Conservation (phyloP, 2,888 invertebrate genomes). For the Sinopyrophorus schimmeli region DNA sequence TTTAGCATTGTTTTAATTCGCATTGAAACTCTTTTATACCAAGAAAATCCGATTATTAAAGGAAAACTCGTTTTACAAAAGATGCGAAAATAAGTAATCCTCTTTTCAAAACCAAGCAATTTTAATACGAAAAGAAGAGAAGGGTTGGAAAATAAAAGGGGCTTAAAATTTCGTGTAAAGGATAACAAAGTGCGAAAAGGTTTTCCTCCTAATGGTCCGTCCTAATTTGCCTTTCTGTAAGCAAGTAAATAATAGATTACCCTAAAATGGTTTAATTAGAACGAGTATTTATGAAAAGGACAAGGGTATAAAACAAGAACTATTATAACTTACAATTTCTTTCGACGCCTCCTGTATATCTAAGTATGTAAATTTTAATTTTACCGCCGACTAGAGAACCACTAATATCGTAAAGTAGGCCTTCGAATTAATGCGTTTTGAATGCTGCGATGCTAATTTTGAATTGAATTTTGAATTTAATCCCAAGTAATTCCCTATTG, state of each 20-base stretch:
- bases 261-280: slow-evolving; percentile 30
- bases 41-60: slow-evolving; percentile 12
- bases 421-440: no score
- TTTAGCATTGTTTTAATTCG: slow-evolving; percentile 11
- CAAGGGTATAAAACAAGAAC: slow-evolving; percentile 20
- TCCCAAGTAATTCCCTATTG: slow-evolving; percentile 9
- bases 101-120: slow-evolving; percentile 24
- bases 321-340: slow-evolving; percentile 20
- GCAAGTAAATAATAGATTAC: slow-evolving; percentile 35
- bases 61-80: slow-evolving; percentile 13
- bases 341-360: no score
- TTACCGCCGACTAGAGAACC: no score
- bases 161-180: slow-evolving; percentile 36
- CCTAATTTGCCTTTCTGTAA: slow-evolving; percentile 30
- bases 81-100: slow-evolving; percentile 18
- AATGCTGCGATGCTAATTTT: no score
- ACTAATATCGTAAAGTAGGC: no score
- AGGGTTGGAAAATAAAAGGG: slow-evolving; percentile 35
- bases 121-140: slow-evolving; percentile 34
- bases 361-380: slow-evolving; percentile 14
- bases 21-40: slow-evolving; percentile 11
- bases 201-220: slow-evolving; percentile 27
- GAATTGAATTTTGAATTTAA: background rate
- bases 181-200: slow-evolving; percentile 36
- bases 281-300: slow-evolving; percentile 25